Percentiles rank a stretch among this genome's conserved stretches.
Conservation (phyloP, 1,140 invertebrate genomes). For the Bombus superbus region DNA sequence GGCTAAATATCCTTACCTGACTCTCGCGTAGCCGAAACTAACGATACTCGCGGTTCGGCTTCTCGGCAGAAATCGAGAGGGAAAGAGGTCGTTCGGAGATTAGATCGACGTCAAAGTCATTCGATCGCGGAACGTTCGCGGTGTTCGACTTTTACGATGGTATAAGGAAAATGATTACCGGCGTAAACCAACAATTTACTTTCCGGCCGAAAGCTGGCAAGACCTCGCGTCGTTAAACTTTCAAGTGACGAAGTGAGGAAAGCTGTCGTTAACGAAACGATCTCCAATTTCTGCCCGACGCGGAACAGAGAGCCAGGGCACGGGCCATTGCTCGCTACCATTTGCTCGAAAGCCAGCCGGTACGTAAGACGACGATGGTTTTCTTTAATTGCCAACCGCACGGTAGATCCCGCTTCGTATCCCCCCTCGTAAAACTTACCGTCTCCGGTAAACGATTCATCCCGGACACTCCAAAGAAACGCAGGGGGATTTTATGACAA, state of each 20-base stretch:
- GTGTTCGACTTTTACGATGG: background rate
- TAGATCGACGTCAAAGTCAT: background rate
- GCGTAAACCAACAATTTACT: conserved; percentile 35
- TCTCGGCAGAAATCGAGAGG: background rate
- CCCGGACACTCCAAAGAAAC: background rate
- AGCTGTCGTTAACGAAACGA: conserved; percentile 57
- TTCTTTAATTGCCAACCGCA: conserved; percentile 70
- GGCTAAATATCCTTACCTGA: no score
- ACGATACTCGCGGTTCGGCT: background rate
- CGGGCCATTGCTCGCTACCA: conserved; percentile 60
- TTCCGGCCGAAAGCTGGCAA: conserved; percentile 5
- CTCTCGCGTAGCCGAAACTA: background rate
- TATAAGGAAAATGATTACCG: conserved; percentile 30
- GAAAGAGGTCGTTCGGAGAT: background rate
- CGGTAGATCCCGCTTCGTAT: conserved; percentile 48
- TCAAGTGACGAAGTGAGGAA: conserved; percentile 59
- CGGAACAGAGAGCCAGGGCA: conserved; percentile 15
- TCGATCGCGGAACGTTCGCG: background rate
- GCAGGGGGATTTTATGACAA: background rate
- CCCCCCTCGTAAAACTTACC: conserved; percentile 61
- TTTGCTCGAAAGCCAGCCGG: conserved; percentile 55
- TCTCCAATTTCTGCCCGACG: conserved; percentile 46
- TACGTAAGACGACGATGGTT: conserved; percentile 64
- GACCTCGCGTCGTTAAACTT: conserved; percentile 53
- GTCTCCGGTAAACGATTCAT: conserved; percentile 18